A percentile compares a stretch with the other conserved stretches of the same genome.
These are phyloP conservation scores for Mantis religiosa DNA, from an alignment of 2,888 invertebrate species.

Conservation along the genomic window DNA sequence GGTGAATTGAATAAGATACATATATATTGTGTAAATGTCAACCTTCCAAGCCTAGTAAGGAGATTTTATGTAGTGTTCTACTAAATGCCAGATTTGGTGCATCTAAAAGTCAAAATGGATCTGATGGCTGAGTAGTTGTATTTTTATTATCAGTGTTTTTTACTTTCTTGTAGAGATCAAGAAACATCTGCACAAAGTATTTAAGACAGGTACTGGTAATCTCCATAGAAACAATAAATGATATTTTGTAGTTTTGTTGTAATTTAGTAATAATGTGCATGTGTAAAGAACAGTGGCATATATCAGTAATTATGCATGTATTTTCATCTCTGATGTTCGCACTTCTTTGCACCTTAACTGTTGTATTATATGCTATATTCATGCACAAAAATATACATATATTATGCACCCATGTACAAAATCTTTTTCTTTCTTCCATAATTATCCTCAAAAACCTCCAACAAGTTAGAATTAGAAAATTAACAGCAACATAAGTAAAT, in stretches of 20 bases:
- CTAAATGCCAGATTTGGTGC: neutral
- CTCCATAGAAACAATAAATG: too few relatives aligned
- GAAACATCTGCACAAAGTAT: neutral
- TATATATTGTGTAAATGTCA: too few relatives aligned
- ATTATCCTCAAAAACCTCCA: neutral
- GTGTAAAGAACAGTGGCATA: neutral
- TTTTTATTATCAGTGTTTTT: neutral
- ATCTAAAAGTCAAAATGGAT: neutral
- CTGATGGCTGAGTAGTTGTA: neutral
- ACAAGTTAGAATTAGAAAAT: neutral
- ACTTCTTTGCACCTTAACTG: neutral
- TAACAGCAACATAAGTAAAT: neutral
- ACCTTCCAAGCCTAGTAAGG: too few relatives aligned
- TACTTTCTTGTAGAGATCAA: neutral
- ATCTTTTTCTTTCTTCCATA: neutral
- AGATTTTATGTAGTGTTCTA: too few relatives aligned
- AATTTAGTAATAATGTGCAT: neutral
- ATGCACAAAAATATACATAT: neutral
- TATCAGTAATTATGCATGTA: neutral
- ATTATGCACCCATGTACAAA: neutral
- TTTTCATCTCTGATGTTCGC: neutral
- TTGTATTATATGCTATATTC: neutral
- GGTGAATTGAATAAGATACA: too few relatives aligned
- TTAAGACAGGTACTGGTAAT: neutral
- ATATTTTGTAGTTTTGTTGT: neutral